A percentile compares a stretch with the other conserved stretches of the same genome.
Evolutionary conservation across 2,113 vertebrate genomes (phyloP).

Genomic region (Tautogolabrus adspersus): DNA sequence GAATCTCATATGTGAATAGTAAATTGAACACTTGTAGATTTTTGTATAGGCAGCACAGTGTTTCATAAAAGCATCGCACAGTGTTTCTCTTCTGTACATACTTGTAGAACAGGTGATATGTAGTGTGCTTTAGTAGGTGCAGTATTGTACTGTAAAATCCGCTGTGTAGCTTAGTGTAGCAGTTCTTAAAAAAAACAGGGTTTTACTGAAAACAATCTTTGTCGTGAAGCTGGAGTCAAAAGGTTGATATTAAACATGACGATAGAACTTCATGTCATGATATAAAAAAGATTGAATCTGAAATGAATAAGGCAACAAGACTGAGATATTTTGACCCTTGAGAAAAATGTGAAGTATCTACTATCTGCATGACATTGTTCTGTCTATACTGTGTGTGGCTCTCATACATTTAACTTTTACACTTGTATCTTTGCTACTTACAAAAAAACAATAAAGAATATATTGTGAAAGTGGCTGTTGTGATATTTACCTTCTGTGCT

Average conservation of each 20-base stretch:
- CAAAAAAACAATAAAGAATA: constrained; percentile 72
- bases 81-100: constrained; percentile 68
- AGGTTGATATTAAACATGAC: neutral
- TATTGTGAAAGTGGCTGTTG: constrained; percentile 41
- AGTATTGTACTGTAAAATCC: constrained; percentile 51
- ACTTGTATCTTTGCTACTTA: constrained; percentile 75
- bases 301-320: constrained; percentile 3
- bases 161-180: constrained; percentile 48
- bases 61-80: constrained; percentile 55
- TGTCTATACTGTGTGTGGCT: constrained; percentile 63
- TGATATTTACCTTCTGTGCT: neutral
- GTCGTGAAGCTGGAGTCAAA: neutral
- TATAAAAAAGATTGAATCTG: neutral
- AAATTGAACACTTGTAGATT: constrained; percentile 69
- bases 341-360: constrained; percentile 14
- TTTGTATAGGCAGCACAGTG: constrained; percentile 70
- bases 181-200: constrained; percentile 19
- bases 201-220: constrained; percentile 3
- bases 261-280: neutral
- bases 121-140: constrained; percentile 58
- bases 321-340: neutral
- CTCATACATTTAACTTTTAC: constrained; percentile 55
- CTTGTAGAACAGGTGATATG: constrained; percentile 57
- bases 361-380: constrained; percentile 69
- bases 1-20: constrained; percentile 66